Base-by-base conservation (phyloP, 2,888 invertebrate species). In the Mimumesa dahlbomi region DNA sequence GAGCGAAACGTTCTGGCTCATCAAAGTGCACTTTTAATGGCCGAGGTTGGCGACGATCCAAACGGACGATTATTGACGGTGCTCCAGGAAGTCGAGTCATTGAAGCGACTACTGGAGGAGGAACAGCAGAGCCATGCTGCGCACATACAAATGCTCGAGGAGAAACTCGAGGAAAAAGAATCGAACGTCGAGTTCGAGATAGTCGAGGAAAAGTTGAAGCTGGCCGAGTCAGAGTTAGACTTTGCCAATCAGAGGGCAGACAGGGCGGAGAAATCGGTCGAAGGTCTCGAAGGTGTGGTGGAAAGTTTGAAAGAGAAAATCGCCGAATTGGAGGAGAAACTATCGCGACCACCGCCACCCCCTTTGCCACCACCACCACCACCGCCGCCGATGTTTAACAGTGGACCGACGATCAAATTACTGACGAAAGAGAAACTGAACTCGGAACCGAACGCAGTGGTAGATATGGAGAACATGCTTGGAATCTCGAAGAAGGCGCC, bases 201-300 rank as follows among this genome's bases (percentile, higher is more conserved):
- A 0, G 91, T 94, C 83, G 94, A 94, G 77, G 94, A 94, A 86
- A 93, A 94, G 80, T 90, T 94, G 31, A 92, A 91, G 82, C 86
- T 94, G 0, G 93, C 93, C 0, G 94, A 94, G 83, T 92, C 93
- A n/a, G 94, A 94, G 79, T 90, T 94, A 0, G 91, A 92, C 74
- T 91, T 91, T 73, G 93, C 93, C 0, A 69, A 91, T 7, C 91
- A 92, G 69, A 88, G 94, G 63, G 94, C 94, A 0, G 93, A 94
- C 82, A 90, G 89, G 50, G 92, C 92, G 49, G 92, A 92, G 84
- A 87, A 87, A 65, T 88, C 89, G 56, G 85, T 90, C 0, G 88
- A 89, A 57, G 85, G 85, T 43, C 74, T 89, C 18, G 86, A 89
- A 46, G 65, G 79, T 5, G 63, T 83, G 11, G 52, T 84, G 2